phyloP scores from a whole-genome alignment of 2,888 invertebrate genomes.

The Selenia dentaria region DNA sequence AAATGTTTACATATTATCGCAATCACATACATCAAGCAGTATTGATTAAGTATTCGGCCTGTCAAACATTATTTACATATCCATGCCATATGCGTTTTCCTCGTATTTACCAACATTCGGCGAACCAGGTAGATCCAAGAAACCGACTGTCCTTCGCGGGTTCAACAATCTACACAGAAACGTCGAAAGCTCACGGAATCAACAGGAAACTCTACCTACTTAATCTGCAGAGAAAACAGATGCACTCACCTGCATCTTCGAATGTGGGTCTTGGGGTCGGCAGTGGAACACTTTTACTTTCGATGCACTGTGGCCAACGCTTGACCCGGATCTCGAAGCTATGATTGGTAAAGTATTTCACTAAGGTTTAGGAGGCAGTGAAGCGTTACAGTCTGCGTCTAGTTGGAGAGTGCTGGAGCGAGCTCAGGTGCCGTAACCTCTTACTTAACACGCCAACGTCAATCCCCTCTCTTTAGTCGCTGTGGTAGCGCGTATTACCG shows the following conservation, averaged over 20 bases:
- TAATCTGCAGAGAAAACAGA: conserved; percentile 47
- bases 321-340: conserved; percentile 66
- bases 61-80: conserved; percentile 4
- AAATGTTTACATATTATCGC: too few species aligned
- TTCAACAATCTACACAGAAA: conserved; percentile 44
- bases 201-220: conserved; percentile 39
- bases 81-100: conserved; percentile 29
- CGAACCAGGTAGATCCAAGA: conserved; percentile 36
- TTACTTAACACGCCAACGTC: conserved; percentile 69
- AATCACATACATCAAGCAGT: too few species aligned
- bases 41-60: too few species aligned
- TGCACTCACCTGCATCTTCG: conserved; percentile 70
- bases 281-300: conserved; percentile 68
- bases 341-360: conserved; percentile 56
- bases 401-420: conserved; percentile 65
- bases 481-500: conserved; percentile 27
- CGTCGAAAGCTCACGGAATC: conserved; percentile 39
- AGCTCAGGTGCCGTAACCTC: conserved; percentile 71
- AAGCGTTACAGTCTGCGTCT: conserved; percentile 59
- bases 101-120: conserved; percentile 16
- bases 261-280: conserved; percentile 27
- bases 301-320: conserved; percentile 39
- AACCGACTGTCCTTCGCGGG: conserved; percentile 54
- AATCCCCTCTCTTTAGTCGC: conserved; percentile 49
- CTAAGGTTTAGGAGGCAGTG: conserved; percentile 48